phyloP scores from a whole-genome alignment of 2,797 vertebrate genomes.

The Centropyge bicolor region DNA sequence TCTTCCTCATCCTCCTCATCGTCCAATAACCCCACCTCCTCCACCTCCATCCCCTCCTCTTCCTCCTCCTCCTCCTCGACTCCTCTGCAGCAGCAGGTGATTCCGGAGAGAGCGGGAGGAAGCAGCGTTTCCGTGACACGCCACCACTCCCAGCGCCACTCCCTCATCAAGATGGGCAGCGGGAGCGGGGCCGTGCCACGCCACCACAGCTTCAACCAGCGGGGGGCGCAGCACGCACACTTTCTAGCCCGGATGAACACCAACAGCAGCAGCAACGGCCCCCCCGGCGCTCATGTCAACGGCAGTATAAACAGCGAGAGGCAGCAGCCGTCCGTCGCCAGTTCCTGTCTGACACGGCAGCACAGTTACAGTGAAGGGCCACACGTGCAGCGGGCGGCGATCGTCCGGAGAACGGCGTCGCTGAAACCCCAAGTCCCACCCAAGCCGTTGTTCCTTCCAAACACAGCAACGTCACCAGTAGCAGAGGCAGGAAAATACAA shows the following conservation, averaged over 20 bases:
- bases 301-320: conserved; percentile 8
- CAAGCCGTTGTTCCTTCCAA: conserved; percentile 81
- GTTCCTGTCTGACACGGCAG: conserved; percentile 83
- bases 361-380: conserved; percentile 86
- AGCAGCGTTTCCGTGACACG: conserved; percentile 41
- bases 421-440: conserved; percentile 85
- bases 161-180: conserved; percentile 83
- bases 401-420: conserved; percentile 83
- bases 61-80: conserved; percentile 71
- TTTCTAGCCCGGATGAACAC: conserved; percentile 86
- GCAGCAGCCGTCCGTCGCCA: conserved; percentile 40
- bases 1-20: conserved; percentile 61
- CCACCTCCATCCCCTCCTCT: conserved; percentile 59
- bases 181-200: conserved; percentile 69
- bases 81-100: conserved; percentile 66
- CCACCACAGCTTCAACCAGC: conserved; percentile 85
- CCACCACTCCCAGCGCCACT: conserved; percentile 79
- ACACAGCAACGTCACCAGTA: conserved; percentile 66
- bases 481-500: conserved; percentile 75
- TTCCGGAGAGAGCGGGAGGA: conserved; percentile 53
- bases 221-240: conserved; percentile 48
- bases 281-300: rapidly evolving
- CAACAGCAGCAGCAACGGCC: conserved; percentile 76
- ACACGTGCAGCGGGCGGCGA: conserved; percentile 66
- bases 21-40: conserved; percentile 72